Base-by-base conservation (phyloP, 1,140 invertebrate genomes). In the Zaprionus africanus region DNA sequence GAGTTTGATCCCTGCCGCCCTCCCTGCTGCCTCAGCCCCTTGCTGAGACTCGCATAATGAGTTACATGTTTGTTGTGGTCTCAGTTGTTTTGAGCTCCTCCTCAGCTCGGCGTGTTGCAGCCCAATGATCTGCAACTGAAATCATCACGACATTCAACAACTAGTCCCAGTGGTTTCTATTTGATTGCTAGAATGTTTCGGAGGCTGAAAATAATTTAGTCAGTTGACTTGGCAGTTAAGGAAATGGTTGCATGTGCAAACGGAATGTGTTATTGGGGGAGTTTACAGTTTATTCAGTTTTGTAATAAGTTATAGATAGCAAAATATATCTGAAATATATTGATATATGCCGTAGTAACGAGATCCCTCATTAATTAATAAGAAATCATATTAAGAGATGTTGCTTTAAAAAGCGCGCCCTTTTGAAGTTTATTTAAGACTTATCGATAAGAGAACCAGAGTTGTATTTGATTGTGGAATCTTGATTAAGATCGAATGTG, bases 1-100 rank as follows among this genome's bases (percentile, higher is more conserved):
- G 36, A 13, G 36, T 57, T 59, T 57, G 26, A 76, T 56, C 53
- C 65, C 58, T 41, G 43, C 34, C 22, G 22, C 19, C 46, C 19
- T n/a, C 11, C 7, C 46, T 49, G 46, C 46, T 24, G 46, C 9
- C 19, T 62, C 26, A 26, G 63, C 59, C 49, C 38, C 78, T 74
- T 69, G 67, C 82, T 82, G 76, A 82, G 83, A 87, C 80, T 88
- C 78, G 81, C 78, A 88, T 87, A 87, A 87, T 87, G 83, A 88
- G 84, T 76, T 78, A 80, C 73, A 81, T 88, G 84, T 83, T 86
- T 87, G 80, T 41, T 68, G 62, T 58, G 72, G 66, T 58, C 56
- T 53, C 38, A 6, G 31, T 56, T 69, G 57, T 54, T 69, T 60
- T 49, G 19, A 64, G 36, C 36, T 53, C 61, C 60, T 43, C 54